Evolutionary conservation across 2,797 vertebrate genomes (phyloP), one percentile per base, ranked within the genome.

Genomic region (Helostoma temminkii): DNA sequence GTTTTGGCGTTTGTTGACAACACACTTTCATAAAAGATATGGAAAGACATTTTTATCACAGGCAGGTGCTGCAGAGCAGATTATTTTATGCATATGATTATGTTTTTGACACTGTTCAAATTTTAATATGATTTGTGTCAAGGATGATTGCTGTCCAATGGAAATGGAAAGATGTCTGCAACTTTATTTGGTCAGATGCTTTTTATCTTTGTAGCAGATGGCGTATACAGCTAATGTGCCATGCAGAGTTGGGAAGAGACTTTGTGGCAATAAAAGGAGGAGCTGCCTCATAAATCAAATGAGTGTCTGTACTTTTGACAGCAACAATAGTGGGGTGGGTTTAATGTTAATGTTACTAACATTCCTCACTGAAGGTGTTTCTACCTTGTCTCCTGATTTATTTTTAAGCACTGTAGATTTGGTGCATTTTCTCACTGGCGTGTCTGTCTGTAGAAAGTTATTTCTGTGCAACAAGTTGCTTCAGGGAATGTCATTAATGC

Each of bases 281-380:
- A 74, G 82, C 67, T 1, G 61, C 66, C 81, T 87, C 77, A 79
- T 91, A 88, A 92, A 93, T 93, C 89, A 91, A 69, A 78, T 19
- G 25, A 70, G 63, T 5, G 74, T 88, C 88, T 90, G 84, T 89
- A 81, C 78, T 75, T 83, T 74, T 83, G 89, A 92, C 88, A 87
- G 89, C 79, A 76, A 76, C 88, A 85, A 83, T 80, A 82, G 80
- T 74, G 82, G 73, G 83, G 78, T 84, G 72, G 71, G 76, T 72
- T 85, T 76, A 74, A 85, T 85, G 85, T 86, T 91, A 87, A 91
- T 90, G 86, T 77, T 82, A 88, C 92, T 90, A 94, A 89, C 88
- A 89, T 91, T 92, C 87, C 81, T 78, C 45, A 14, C 55, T 75
- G 73, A 67, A 88, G 79, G 80, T 87, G 87, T 88, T 88, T 87